Evolutionary conservation across 2,888 invertebrate species (phyloP), one percentile per base, ranked within the genome.

Genomic region (Phorcus lineatus): DNA sequence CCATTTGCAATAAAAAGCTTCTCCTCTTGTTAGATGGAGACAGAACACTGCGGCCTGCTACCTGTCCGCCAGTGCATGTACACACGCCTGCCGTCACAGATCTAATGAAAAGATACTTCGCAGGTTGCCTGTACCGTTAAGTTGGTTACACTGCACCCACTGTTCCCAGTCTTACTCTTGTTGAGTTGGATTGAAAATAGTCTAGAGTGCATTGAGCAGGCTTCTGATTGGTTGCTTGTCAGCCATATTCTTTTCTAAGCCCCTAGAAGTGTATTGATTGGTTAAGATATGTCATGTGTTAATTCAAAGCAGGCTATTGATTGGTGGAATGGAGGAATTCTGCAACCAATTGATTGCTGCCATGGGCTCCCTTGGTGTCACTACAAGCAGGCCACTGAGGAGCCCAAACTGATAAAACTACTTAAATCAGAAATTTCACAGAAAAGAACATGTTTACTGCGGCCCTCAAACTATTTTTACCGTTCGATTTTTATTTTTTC

Each of bases 221-320:
- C 13, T 70, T 16, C 70, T 40, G 70, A 70, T 70, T 70, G 70
- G 70, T 70, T 19, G 36, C 31, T 31, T 70, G 36, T 70, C 31
- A 36, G 70, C 70, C 31, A 36, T 70, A 70, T 36, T 70, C 36
- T 70, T 31, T 19, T n/a, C 36, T 19, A 70, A 70, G 70, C n/a
- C 19, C 31, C 28, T 31, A 70, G 70, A 40, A 70, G 70, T 19
- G 28, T 70, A 70, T 70, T 70, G 70, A 70, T 70, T 70, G 70
- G 70, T 36, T 70, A 70, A 70, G 70, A 36, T 70, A 70, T 70
- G 70, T 70, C 70, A 70, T 70, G 70, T 70, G 70, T 70, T 70
- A 70, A 70, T 70, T 70, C 70, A 70, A 70, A 70, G 70, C 70
- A 70, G 40, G 70, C 19, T 70, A 70, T 70, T n/a, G 31, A 70